Conservation (phyloP, 2,797 vertebrate genomes). For the Euthynnus affinis region DNA sequence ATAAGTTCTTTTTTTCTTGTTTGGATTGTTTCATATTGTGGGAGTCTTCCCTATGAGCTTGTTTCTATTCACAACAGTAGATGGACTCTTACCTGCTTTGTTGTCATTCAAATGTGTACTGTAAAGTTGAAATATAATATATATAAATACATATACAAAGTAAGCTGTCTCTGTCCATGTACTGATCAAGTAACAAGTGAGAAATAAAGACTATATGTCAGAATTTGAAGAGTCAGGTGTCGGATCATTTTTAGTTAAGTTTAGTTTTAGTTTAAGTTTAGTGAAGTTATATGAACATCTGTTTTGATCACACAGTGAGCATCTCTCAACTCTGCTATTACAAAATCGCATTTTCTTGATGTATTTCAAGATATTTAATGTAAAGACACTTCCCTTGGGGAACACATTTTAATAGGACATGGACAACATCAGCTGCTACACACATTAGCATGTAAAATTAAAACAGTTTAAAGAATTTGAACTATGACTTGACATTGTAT, state of each 20-base stretch:
- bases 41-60: slow-evolving; percentile 74
- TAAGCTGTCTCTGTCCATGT: slow-evolving; percentile 84
- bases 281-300: not conserved
- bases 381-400: not conserved
- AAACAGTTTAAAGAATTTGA: not conserved
- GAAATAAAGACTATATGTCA: slow-evolving; percentile 80
- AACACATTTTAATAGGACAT: not conserved
- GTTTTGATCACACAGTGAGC: not conserved
- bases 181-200: slow-evolving; percentile 83
- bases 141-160: slow-evolving; percentile 80
- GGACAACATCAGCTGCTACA: not conserved
- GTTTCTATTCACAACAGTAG: slow-evolving; percentile 77
- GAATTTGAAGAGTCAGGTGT: slow-evolving; percentile 30
- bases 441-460: not conserved
- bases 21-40: slow-evolving; percentile 76
- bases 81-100: slow-evolving; percentile 81
- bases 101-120: slow-evolving; percentile 81
- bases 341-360: not conserved
- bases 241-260: slow-evolving; percentile 28
- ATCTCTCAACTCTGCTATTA: not conserved
- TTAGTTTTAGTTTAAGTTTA: too few relatives aligned
- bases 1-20: slow-evolving; percentile 78
- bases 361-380: not conserved
- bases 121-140: slow-evolving; percentile 82
- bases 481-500: not conserved